Conservation (phyloP, 2,888 invertebrate genomes). For the Leptura quadrifasciata region DNA sequence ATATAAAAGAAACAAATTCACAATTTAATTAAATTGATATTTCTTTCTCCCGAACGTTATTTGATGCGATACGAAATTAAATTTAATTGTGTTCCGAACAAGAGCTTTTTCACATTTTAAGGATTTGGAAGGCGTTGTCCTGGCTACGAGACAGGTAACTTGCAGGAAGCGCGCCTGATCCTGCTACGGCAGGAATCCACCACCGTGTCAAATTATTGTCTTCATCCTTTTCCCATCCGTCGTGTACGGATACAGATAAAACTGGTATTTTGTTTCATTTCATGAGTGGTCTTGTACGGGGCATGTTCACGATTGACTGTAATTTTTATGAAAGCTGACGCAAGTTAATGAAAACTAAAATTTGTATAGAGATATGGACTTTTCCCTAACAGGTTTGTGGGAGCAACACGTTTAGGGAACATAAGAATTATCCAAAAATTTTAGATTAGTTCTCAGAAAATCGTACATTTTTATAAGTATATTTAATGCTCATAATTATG, state of each 20-base stretch:
- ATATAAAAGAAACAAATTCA: slow-evolving; percentile 7
- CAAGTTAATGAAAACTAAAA: no score
- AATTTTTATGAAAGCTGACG: no score
- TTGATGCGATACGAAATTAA: slow-evolving; percentile 40
- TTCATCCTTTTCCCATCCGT: slow-evolving; percentile 34
- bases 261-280: slow-evolving; percentile 17
- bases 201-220: slow-evolving; percentile 36
- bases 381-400: no score
- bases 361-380: no score
- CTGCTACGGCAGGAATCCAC: slow-evolving; percentile 28
- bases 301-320: not conserved
- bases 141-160: slow-evolving; percentile 42
- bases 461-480: no score
- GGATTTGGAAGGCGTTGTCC: slow-evolving; percentile 38
- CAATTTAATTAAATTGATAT: slow-evolving; percentile 41
- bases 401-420: no score
- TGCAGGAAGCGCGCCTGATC: slow-evolving; percentile 31
- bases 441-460: no score
- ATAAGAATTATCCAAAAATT: no score
- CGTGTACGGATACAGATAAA: slow-evolving; percentile 11
- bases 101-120: slow-evolving; percentile 42
- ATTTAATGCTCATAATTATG: no score
- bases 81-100: slow-evolving; percentile 40
- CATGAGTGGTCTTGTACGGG: not conserved
- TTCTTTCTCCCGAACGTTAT: slow-evolving; percentile 37